Conservation (phyloP, 1,140 invertebrate species). For the Leptonema lineaticorne region DNA sequence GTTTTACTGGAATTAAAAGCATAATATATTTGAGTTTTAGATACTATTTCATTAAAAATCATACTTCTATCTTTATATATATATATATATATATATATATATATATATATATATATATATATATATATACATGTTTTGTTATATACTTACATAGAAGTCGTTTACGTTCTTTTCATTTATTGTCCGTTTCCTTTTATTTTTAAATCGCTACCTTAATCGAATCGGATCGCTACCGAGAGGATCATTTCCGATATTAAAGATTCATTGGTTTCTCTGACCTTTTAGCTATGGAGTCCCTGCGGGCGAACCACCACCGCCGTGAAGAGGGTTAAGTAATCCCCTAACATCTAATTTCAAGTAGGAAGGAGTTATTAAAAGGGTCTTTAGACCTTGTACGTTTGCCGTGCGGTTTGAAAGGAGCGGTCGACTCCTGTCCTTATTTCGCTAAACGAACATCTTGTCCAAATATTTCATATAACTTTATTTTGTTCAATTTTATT, state of each 20-base stretch:
- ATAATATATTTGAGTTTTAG: no score
- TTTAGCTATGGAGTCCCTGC: background rate
- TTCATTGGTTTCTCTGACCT: background rate
- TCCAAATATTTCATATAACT: background rate
- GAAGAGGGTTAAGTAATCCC: constrained; percentile 38
- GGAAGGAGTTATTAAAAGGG: constrained; percentile 38
- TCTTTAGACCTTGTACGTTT: constrained; percentile 31
- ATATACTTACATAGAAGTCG: background rate
- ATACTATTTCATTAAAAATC: no score
- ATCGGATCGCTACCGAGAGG: background rate
- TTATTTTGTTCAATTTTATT: background rate
- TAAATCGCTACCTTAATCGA: background rate
- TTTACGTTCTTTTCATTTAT: background rate
- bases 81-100: no score
- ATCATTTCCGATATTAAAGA: background rate
- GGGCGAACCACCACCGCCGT: constrained; percentile 17
- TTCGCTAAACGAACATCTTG: background rate
- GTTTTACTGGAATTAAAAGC: no score
- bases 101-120: no score
- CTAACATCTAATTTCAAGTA: constrained; percentile 19
- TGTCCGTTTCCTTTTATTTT: background rate
- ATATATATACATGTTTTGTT: no score
- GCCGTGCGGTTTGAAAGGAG: constrained; percentile 13
- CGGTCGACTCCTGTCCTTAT: background rate
- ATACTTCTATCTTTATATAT: no score